Evolutionary conservation across 2,113 vertebrate species (phyloP), one percentile per base, ranked within the genome.

Genomic region (Chlamydotis undulata): DNA sequence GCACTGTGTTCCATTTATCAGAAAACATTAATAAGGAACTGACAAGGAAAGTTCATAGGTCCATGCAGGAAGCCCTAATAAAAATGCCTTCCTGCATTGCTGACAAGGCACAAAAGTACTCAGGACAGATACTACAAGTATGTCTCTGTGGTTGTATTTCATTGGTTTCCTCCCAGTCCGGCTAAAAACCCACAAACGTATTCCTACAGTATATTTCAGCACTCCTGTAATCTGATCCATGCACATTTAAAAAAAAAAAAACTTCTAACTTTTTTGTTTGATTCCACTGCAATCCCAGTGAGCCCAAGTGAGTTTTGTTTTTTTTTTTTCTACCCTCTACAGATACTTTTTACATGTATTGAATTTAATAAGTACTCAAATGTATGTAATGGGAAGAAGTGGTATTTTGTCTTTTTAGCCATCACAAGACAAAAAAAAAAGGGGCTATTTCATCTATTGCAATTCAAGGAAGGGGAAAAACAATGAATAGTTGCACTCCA

Each of bases 141-240:
- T 10, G 24, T 39, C 45, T 76, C 39, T 52, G 29, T 2, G 5
- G 71, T 26, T 67, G 6, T 22, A 63, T 79, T 92, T 87, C 60
- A 43, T n/a, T 4, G 1, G n/a, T 60, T 64, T 89, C 55, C 57
- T 95, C 37, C 63, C 9, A 88, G 63, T 33, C 26, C 84, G 67
- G 68, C 63, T 83, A 81, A 70, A 96, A 96, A 43, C 56, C 85
- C 93, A 95, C 85, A 91, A 57, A 91, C 14, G 4, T 85, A 91
- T 77, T 80, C 90, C 60, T 68, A 57, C 70, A 69, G 67, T 75
- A 76, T 77, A 91, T 93, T 96, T 82, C 94, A 74, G 67, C 63
- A 82, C 28, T 91, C 78, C 31, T 83, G 88, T 82, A 94, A 94
- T 29, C 43, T n/a, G 81, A 93, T 47, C 74, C 49, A 12, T 15